Base-by-base conservation (phyloP, 2,888 invertebrate genomes). In the Julus scandinavius region DNA sequence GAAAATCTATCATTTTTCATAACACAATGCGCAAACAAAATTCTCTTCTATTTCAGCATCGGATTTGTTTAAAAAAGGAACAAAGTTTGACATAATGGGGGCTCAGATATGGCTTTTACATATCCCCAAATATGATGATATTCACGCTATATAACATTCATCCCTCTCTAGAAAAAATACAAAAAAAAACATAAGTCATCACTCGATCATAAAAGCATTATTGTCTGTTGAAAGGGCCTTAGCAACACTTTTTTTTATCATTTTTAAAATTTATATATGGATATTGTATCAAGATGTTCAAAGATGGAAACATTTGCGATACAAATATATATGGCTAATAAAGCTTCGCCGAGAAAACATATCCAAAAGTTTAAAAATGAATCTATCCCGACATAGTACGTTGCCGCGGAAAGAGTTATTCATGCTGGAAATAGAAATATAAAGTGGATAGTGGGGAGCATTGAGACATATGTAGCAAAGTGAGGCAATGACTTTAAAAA, bases 11-110 rank as follows among this genome's bases (percentile, higher is more conserved):
- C 72, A 72, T 72, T 72, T 20, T 72, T 29, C 29, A 29, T 29
- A 29, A 29, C 72, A 29, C 72, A 72, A 72, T 72, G 72, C n/a
- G 29, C 72, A 72, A 29, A 29, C 29, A 20, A 72, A 29, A 72
- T 72, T 72, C 72, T 20, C 29, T 29, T 29, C 72, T 29, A 72
- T 72, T 72, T 72, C 29, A 72, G 72, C 72, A 29, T 29, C 20
- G 72, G 72, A 72, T 72, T 72, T 72, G 72, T 72, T 54, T n/a
- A 72, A 72, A 63, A 72, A 72, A 72, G 72, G 72, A 72, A 72
- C 72, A 72, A 29, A 72, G 72, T 72, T 72, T 72, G 72, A 72
- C 72, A n/a, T 72, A 72, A 72, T 72, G 72, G 29, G 29, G 29
- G 72, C 72, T 72, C 20, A 29, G 72, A 72, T 72, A 72, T 29